Evolutionary conservation across 1,140 invertebrate genomes (phyloP).

Genomic region (Melipona quadrifasciata): DNA sequence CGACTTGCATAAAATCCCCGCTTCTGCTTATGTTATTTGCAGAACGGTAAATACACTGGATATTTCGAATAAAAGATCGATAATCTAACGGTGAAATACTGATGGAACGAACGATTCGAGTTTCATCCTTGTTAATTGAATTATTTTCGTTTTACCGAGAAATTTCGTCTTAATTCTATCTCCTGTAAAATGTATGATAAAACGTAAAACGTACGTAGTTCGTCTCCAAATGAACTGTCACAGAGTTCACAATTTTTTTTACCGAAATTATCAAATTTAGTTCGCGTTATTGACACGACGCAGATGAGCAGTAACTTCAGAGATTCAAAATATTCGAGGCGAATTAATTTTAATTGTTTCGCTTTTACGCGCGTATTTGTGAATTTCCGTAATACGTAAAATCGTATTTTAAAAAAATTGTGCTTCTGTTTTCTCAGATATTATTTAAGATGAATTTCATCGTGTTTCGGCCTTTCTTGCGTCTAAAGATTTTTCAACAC

Average conservation of each 20-base stretch:
- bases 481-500: not conserved
- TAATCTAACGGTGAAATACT: not conserved
- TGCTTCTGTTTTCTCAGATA: too few relatives aligned
- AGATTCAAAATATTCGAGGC: too few relatives aligned
- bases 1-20: conserved; percentile 36
- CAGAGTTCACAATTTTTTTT: not conserved
- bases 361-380: too few relatives aligned
- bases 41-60: not conserved
- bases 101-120: not conserved
- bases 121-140: too few relatives aligned
- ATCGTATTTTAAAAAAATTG: too few relatives aligned
- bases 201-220: not conserved
- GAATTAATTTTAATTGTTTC: too few relatives aligned
- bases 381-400: too few relatives aligned
- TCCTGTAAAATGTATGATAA: not conserved
- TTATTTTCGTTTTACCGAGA: too few relatives aligned
- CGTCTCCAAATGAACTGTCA: not conserved
- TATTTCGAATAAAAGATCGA: not conserved
- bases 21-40: conserved; percentile 4
- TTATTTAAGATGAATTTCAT: too few relatives aligned
- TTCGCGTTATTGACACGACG: not conserved
- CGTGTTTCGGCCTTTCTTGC: not conserved
- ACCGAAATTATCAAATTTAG: not conserved
- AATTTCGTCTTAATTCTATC: too few relatives aligned
- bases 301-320: too few relatives aligned